Conservation (phyloP, 2,113 vertebrate genomes). For the Panurus biarmicus region DNA sequence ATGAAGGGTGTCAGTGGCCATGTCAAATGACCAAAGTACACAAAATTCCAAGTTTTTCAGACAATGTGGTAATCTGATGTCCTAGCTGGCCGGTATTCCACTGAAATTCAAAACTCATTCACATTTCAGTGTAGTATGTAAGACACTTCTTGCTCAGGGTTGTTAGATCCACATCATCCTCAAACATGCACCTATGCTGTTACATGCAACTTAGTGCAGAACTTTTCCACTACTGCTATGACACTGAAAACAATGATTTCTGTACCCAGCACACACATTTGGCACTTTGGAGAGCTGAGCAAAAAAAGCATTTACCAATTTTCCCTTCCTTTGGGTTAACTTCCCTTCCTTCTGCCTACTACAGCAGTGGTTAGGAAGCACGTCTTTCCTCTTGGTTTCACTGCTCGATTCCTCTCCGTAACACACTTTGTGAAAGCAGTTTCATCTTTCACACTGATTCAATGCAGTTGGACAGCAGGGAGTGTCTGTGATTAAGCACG, state of each 20-base stretch:
- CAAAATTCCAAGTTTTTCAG: neutral
- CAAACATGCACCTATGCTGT: neutral
- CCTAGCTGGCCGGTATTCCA: neutral
- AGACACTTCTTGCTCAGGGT: accelerated
- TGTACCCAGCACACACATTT: neutral
- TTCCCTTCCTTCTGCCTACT: neutral
- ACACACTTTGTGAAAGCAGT: neutral
- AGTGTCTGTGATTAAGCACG: neutral
- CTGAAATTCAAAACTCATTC: neutral
- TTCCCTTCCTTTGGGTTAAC: neutral
- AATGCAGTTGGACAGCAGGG: constrained; percentile 32
- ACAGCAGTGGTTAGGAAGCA: neutral
- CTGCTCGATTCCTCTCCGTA: neutral
- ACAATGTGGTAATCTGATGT: neutral
- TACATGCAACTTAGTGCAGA: neutral
- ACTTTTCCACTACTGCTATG: neutral
- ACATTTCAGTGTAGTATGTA: neutral
- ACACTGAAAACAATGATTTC: accelerated
- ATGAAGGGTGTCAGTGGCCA: neutral
- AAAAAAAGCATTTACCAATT: neutral
- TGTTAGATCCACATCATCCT: neutral
- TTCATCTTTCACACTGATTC: neutral
- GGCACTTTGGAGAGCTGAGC: neutral
- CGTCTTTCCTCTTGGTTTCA: neutral
- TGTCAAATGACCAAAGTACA: neutral